Conservation (phyloP, 2,113 vertebrate genomes). For the Hassar affinis region DNA sequence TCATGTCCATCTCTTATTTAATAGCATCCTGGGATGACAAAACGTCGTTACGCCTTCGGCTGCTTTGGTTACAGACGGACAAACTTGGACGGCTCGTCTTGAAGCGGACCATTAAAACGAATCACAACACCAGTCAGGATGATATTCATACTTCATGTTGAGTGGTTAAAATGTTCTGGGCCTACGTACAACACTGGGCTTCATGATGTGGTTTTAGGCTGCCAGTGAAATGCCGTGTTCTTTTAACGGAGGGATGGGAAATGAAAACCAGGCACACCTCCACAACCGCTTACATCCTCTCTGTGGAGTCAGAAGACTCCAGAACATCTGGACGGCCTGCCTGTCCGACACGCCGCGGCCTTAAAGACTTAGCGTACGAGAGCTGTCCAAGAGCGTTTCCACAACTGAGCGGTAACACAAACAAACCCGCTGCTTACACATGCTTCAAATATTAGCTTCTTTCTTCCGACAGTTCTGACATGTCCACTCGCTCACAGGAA, state of each 20-base stretch:
- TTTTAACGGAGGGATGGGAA: constrained; percentile 48
- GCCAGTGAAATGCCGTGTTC: constrained; percentile 13
- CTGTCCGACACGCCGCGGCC: constrained; percentile 14
- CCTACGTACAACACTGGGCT: background rate
- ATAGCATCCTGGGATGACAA: background rate
- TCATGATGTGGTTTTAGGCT: background rate
- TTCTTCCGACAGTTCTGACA: background rate
- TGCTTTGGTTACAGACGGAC: constrained; percentile 23
- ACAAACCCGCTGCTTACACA: constrained; percentile 29
- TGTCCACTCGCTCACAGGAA: background rate
- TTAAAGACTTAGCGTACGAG: constrained; percentile 29
- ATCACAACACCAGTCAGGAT: background rate
- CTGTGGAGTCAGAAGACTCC: constrained; percentile 53
- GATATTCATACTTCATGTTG: background rate
- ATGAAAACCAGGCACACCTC: constrained; percentile 57
- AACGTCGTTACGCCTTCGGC: background rate
- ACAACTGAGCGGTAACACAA: constrained; percentile 22
- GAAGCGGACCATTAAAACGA: constrained; percentile 7
- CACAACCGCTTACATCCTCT: constrained; percentile 48
- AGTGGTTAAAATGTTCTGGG: background rate
- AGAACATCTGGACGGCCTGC: constrained; percentile 60
- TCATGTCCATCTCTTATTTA: constrained; percentile 1
- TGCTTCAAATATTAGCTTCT: constrained; percentile 8
- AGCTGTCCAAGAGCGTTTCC: constrained; percentile 38
- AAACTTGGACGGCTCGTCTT: constrained; percentile 6